A percentile compares a stretch with the other conserved stretches of the same genome.
Conservation (phyloP, 1,140 invertebrate genomes). For the Lordiphosa stackelbergi region DNA sequence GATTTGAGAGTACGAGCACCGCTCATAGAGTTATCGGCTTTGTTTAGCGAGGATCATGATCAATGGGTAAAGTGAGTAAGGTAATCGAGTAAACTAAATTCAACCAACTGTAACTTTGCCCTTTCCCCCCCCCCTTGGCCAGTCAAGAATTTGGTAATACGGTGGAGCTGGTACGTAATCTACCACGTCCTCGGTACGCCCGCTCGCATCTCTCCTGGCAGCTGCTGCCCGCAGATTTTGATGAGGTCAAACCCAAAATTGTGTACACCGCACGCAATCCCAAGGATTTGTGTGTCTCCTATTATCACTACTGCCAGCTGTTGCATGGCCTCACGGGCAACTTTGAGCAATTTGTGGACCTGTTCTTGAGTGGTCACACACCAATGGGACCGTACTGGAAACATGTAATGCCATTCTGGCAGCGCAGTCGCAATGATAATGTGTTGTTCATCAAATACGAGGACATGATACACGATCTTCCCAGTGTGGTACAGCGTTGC, state of each 20-base stretch:
- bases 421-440: conserved; percentile 84
- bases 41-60: conserved; percentile 79
- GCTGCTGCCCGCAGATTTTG: conserved; percentile 83
- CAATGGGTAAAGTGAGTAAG: conserved; percentile 77
- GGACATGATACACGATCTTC: conserved; percentile 88
- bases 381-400: conserved; percentile 85
- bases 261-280: conserved; percentile 95
- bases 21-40: conserved; percentile 79
- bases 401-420: conserved; percentile 86
- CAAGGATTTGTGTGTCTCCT: conserved; percentile 95
- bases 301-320: conserved; percentile 89
- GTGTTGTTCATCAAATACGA: conserved; percentile 90
- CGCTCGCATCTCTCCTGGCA: conserved; percentile 89
- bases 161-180: conserved; percentile 81
- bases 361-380: conserved; percentile 85
- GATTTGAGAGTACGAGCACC: conserved; percentile 82
- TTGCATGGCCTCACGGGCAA: conserved; percentile 84
- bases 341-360: conserved; percentile 89
- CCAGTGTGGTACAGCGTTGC: conserved; percentile 81
- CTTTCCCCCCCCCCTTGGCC: not conserved
- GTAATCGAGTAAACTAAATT: not conserved
- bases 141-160: conserved; percentile 55
- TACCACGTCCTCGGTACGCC: conserved; percentile 84
- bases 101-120: conserved; percentile 1
- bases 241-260: conserved; percentile 87